phyloP scores from a whole-genome alignment of 2,797 vertebrate genomes.

The Pseudopleuronectes americanus region DNA sequence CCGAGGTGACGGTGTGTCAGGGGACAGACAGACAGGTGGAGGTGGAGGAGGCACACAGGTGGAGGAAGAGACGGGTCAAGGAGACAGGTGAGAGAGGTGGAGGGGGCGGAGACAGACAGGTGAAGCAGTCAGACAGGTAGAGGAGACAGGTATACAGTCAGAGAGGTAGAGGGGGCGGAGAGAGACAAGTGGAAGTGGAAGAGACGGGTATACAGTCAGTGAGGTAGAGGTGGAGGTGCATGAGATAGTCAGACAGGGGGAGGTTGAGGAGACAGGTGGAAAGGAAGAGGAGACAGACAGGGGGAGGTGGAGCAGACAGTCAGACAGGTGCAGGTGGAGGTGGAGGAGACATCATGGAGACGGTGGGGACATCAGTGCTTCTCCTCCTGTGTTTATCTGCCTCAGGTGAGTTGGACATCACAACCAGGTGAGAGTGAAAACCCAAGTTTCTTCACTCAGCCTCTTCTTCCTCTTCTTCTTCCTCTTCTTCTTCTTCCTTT shows the following conservation, averaged over 20 bases:
- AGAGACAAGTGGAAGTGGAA: too few relatives aligned
- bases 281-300: too few relatives aligned
- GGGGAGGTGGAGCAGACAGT: too few relatives aligned
- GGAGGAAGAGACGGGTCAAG: constrained; percentile 19
- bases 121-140: too few relatives aligned
- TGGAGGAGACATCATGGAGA: constrained; percentile 62
- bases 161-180: too few relatives aligned
- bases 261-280: too few relatives aligned
- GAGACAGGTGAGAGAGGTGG: constrained; percentile 67
- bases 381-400: constrained; percentile 49
- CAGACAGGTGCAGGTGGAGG: constrained; percentile 41
- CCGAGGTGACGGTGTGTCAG: too few relatives aligned
- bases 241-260: too few relatives aligned
- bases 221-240: constrained; percentile 20
- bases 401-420: constrained; percentile 60
- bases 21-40: constrained; percentile 17
- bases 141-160: too few relatives aligned
- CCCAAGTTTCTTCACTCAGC: not conserved
- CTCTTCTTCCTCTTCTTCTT: not conserved
- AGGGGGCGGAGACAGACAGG: constrained; percentile 44
- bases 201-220: not conserved
- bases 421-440: constrained; percentile 9
- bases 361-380: constrained; percentile 33
- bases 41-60: constrained; percentile 62
- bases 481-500: too few relatives aligned